Evolutionary conservation across 2,113 vertebrate species (phyloP).

Genomic region (Bos taurus): DNA sequence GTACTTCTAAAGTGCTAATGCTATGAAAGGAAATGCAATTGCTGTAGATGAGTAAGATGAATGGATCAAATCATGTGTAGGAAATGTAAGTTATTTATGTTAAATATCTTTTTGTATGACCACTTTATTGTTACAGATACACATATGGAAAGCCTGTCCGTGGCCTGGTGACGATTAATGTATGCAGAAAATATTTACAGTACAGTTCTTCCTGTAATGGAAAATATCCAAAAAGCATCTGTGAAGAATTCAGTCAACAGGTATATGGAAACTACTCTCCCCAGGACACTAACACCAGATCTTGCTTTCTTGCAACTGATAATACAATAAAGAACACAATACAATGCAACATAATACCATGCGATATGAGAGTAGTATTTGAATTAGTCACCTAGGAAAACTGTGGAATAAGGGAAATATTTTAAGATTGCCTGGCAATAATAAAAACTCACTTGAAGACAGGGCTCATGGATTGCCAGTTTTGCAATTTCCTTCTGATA

Average conservation of each 20-base stretch:
- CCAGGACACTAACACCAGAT: not conserved
- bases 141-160: slow-evolving; percentile 81
- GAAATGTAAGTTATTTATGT: not conserved
- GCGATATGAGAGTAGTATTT: not conserved
- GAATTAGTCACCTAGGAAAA: not conserved
- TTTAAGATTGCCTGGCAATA: not conserved
- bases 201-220: not conserved
- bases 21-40: not conserved
- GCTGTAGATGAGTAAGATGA: not conserved
- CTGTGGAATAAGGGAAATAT: not conserved
- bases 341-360: not conserved
- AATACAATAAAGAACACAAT: not conserved
- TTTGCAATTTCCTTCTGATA: not conserved
- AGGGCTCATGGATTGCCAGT: not conserved
- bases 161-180: slow-evolving; percentile 63
- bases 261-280: slow-evolving; percentile 39
- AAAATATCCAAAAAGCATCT: slow-evolving; percentile 50
- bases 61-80: not conserved
- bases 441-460: not conserved
- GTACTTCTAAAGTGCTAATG: not conserved
- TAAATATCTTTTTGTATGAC: not conserved
- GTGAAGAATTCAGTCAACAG: slow-evolving; percentile 76
- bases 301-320: not conserved
- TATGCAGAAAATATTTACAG: slow-evolving; percentile 56
- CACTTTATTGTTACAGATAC: slow-evolving; percentile 68